Evolutionary conservation across 2,888 invertebrate species (phyloP).

Genomic region (Phyto melanocephala): DNA sequence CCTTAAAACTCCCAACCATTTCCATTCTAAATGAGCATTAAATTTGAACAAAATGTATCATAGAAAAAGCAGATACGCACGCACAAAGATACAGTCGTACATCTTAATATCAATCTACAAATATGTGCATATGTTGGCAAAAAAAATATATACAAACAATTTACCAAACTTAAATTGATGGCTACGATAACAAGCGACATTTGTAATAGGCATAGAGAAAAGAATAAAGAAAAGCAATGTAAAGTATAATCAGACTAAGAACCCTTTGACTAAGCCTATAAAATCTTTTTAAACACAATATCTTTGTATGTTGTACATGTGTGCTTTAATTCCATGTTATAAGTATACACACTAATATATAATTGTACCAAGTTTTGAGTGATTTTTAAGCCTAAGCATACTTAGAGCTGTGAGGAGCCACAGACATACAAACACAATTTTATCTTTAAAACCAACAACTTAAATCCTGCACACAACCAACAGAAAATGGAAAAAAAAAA

Average conservation of each 20-base stretch:
- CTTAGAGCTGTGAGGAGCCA: conserved; percentile 15
- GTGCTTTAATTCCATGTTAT: no score
- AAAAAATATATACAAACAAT: conserved; percentile 21
- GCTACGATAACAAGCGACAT: conserved; percentile 57
- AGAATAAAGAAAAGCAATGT: background rate
- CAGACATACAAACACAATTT: background rate
- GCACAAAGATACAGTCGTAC: background rate
- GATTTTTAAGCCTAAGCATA: conserved; percentile 17
- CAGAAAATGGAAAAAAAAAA: background rate
- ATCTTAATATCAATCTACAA: conserved; percentile 48
- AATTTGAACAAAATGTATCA: background rate
- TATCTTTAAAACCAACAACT: conserved; percentile 31
- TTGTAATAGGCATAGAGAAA: conserved; percentile 22
- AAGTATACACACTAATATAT: no score
- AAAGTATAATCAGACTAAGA: conserved; percentile 10
- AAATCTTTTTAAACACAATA: conserved; percentile 36
- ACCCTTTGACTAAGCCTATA: conserved; percentile 35
- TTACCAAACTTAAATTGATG: conserved; percentile 58
- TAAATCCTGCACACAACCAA: background rate
- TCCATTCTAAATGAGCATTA: background rate
- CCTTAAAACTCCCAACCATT: background rate
- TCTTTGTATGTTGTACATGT: background rate
- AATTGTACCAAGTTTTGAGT: conserved; percentile 27
- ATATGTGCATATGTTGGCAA: conserved; percentile 31
- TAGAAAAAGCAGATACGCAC: background rate